Percentiles rank a stretch among this genome's conserved stretches.
Evolutionary conservation across 2,113 vertebrate species (phyloP).

Genomic region (Gymnorhina tibicen): DNA sequence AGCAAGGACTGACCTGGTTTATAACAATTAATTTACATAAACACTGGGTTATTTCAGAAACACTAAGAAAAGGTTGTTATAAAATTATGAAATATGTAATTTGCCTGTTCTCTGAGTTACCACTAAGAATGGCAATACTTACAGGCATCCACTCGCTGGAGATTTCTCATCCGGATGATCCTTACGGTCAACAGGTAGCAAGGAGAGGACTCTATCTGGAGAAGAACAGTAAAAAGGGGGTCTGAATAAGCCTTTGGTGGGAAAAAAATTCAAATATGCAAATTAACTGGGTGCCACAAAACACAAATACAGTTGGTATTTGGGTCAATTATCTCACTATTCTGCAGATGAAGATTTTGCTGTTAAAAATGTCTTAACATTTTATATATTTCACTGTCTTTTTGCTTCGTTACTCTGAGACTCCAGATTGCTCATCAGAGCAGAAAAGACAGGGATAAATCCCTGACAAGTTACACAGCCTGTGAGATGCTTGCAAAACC

Average conservation of each 20-base stretch:
- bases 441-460: neutral
- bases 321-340: neutral
- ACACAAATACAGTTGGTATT: neutral
- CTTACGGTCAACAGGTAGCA: slow-evolving; percentile 69
- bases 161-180: slow-evolving; percentile 72
- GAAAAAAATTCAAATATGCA: neutral
- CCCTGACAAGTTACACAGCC: neutral
- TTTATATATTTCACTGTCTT: neutral
- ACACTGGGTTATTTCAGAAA: neutral
- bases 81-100: neutral
- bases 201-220: slow-evolving; percentile 57
- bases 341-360: neutral
- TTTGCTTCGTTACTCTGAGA: neutral
- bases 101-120: neutral
- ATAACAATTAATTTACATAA: neutral
- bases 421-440: neutral
- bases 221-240: neutral
- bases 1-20: neutral
- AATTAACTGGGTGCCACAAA: neutral
- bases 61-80: neutral
- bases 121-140: slow-evolving; percentile 8
- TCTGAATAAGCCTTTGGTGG: neutral
- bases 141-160: slow-evolving; percentile 66
- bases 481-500: neutral
- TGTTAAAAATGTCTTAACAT: neutral